These are phyloP conservation scores for Bellardia pandia DNA, from an alignment of 2,888 invertebrate species.

Conservation along the genomic window DNA sequence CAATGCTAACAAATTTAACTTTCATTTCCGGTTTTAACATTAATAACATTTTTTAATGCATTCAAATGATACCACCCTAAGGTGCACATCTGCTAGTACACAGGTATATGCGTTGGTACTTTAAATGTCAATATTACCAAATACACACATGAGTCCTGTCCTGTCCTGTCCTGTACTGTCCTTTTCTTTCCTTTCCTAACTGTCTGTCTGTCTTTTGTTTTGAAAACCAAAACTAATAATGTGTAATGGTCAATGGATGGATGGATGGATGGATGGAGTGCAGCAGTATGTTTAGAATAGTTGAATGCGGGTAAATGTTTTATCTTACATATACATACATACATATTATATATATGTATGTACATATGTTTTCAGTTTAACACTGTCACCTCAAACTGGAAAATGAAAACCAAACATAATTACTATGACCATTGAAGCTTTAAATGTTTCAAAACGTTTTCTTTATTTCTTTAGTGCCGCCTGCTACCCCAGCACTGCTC, in stretches of 20 bases:
- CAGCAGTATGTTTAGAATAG: neutral
- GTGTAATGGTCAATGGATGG: slow-evolving; percentile 34
- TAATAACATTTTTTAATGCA: no score
- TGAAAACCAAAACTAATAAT: slow-evolving; percentile 50
- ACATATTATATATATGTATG: neutral
- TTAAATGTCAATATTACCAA: slow-evolving; percentile 19
- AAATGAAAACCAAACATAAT: slow-evolving; percentile 57
- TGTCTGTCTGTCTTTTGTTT: slow-evolving; percentile 18
- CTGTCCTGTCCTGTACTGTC: neutral
- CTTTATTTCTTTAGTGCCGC: slow-evolving; percentile 29
- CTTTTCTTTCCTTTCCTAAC: no score
- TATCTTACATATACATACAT: neutral
- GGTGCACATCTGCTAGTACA: neutral
- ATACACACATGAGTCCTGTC: slow-evolving; percentile 24
- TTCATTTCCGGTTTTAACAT: no score
- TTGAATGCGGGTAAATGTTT: neutral
- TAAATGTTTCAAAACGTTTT: slow-evolving; percentile 32
- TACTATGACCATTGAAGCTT: slow-evolving; percentile 46
- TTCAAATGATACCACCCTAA: neutral
- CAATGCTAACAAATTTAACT: no score
- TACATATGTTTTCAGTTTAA: slow-evolving; percentile 30
- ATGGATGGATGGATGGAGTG: neutral
- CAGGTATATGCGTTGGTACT: neutral
- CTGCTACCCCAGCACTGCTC: neutral
- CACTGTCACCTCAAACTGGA: slow-evolving; percentile 42